phyloP scores from a whole-genome alignment of 2,888 invertebrate species.

The Melipona bicolor region DNA sequence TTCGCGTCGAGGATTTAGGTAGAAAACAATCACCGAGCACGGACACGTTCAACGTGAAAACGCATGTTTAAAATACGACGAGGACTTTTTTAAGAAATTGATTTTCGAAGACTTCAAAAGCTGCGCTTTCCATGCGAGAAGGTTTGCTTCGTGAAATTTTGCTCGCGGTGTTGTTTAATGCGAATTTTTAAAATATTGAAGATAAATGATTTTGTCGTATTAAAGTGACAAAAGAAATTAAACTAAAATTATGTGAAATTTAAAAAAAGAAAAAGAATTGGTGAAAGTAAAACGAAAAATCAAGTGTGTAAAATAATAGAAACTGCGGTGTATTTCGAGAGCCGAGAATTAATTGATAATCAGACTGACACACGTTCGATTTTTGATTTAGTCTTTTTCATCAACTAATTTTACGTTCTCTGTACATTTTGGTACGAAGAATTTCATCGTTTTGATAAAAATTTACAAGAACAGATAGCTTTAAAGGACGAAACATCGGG shows the following conservation, averaged over 20 bases:
- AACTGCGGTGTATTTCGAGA: neutral
- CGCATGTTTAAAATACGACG: neutral
- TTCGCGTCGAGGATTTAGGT: too few relatives aligned
- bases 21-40: slow-evolving; percentile 20
- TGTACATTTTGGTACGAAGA: neutral
- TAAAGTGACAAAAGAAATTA: too few relatives aligned
- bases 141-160: neutral
- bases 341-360: neutral
- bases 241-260: too few relatives aligned
- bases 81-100: neutral
- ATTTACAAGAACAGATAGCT: neutral
- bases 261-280: too few relatives aligned
- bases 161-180: neutral
- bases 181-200: neutral
- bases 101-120: neutral
- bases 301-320: too few relatives aligned
- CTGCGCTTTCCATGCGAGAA: slow-evolving; percentile 39
- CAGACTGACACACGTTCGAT: neutral
- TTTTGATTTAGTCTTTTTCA: neutral
- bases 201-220: neutral
- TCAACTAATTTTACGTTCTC: neutral
- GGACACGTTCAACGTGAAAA: slow-evolving; percentile 16
- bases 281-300: too few relatives aligned
- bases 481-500: neutral
- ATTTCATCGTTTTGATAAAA: neutral